Evolutionary conservation across 2,113 vertebrate species (phyloP).

Genomic region (Prolemur simus): DNA sequence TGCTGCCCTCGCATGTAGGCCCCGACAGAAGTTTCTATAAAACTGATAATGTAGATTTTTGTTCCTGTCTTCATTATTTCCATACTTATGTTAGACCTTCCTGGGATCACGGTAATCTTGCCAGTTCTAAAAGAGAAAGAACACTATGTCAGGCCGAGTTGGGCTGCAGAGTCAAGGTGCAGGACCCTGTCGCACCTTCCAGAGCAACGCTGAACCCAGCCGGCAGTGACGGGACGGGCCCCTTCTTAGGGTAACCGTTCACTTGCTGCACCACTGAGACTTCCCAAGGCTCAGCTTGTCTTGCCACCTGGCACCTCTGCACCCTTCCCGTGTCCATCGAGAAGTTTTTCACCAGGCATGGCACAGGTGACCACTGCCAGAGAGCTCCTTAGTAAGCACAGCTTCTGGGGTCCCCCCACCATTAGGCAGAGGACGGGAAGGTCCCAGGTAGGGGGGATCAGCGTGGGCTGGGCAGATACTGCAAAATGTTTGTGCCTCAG

Average conservation of each 20-base stretch:
- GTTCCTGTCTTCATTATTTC: not conserved
- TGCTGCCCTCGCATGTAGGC: not conserved
- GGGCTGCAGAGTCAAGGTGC: not conserved
- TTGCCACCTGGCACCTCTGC: not conserved
- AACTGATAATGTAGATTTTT: not conserved
- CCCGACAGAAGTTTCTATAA: not conserved
- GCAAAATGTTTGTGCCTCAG: not conserved
- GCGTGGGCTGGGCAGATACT: not conserved
- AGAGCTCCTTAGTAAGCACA: not conserved
- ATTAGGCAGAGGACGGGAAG: not conserved
- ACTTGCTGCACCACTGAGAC: too few relatives aligned
- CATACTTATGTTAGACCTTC: not conserved
- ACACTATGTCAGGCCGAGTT: not conserved
- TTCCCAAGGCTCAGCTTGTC: not conserved
- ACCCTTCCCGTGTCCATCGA: accelerated
- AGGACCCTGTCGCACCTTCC: too few relatives aligned
- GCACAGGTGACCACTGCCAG: not conserved
- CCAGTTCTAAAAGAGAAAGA: not conserved
- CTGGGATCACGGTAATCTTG: not conserved
- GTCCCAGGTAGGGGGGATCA: not conserved
- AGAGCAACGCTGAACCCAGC: not conserved
- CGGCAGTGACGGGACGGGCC: not conserved
- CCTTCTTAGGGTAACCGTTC: too few relatives aligned
- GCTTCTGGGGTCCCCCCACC: not conserved
- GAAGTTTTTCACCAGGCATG: not conserved